Conservation (phyloP, 2,888 invertebrate genomes). For the Sialis lutaria region DNA sequence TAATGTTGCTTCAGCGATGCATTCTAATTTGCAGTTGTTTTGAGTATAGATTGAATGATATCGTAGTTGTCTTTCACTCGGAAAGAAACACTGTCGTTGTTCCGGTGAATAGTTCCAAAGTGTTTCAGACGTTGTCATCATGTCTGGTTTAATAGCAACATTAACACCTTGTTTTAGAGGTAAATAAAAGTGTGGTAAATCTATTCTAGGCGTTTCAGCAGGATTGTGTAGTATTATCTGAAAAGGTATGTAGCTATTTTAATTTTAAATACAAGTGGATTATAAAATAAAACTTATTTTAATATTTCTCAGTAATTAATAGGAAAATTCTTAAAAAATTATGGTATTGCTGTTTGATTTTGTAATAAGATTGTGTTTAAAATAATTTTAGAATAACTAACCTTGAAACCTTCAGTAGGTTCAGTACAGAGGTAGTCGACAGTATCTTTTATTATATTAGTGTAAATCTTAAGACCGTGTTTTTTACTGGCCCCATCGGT, state of each 20-base stretch:
- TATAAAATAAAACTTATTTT: neutral
- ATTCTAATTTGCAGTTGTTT: conserved; percentile 56
- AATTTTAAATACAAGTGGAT: conserved; percentile 1
- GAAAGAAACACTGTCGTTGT: conserved; percentile 51
- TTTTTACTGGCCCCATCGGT: neutral
- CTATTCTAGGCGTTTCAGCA: conserved; percentile 46
- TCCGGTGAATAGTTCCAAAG: conserved; percentile 42
- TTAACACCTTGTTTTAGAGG: conserved; percentile 53
- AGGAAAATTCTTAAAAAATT: no score
- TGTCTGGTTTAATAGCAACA: conserved; percentile 54
- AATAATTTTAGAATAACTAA: neutral
- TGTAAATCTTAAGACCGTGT: conserved; percentile 9
- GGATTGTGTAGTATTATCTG: conserved; percentile 50
- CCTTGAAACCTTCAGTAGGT: conserved; percentile 15
- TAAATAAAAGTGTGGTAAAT: conserved; percentile 50
- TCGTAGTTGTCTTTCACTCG: conserved; percentile 40
- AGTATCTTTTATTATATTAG: conserved; percentile 1
- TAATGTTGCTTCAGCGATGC: conserved; percentile 47
- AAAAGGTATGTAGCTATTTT: neutral
- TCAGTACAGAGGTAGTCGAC: conserved; percentile 14
- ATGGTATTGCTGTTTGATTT: neutral
- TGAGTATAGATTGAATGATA: conserved; percentile 56
- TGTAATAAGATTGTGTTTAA: no score
- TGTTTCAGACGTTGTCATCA: conserved; percentile 55
- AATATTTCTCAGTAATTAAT: neutral